phyloP scores from a whole-genome alignment of 2,888 invertebrate genomes.

The Cheilosia grossa region DNA sequence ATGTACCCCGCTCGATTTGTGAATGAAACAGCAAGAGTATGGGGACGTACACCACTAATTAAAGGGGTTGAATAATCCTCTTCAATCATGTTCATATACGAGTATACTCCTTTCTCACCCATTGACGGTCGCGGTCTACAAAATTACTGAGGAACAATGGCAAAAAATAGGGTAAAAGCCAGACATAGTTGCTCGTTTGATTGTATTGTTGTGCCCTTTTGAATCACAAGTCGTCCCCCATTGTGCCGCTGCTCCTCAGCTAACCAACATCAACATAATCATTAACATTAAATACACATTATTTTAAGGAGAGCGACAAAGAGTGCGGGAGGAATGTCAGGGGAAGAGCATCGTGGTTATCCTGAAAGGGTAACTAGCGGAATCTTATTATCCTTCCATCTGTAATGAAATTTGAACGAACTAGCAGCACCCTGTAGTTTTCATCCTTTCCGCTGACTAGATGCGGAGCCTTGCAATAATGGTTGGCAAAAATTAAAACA shows the following conservation, averaged over 20 bases:
- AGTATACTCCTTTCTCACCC: neutral
- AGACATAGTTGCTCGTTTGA: slow-evolving; percentile 58
- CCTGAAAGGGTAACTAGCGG: slow-evolving; percentile 70
- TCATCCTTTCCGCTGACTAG: slow-evolving; percentile 31
- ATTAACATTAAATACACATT: slow-evolving; percentile 72
- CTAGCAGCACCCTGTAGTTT: slow-evolving; percentile 34
- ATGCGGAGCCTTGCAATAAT: neutral
- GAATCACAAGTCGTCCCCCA: slow-evolving; percentile 4
- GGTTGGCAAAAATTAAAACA: slow-evolving; percentile 29
- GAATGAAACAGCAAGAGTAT: slow-evolving; percentile 1
- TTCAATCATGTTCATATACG: neutral
- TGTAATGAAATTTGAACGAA: slow-evolving; percentile 68
- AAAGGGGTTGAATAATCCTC: slow-evolving; percentile 66
- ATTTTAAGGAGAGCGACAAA: slow-evolving; percentile 15
- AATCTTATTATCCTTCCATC: slow-evolving; percentile 72
- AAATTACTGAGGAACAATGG: slow-evolving; percentile 51
- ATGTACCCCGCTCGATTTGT: slow-evolving; percentile 1
- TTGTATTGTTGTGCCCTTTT: slow-evolving; percentile 62
- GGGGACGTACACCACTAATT: slow-evolving; percentile 61
- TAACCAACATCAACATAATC: slow-evolving; percentile 63
- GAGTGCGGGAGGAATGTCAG: neutral
- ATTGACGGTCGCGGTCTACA: neutral
- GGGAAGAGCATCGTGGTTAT: slow-evolving; percentile 45
- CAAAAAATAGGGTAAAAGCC: slow-evolving; percentile 34
- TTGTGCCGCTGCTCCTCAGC: neutral